Conservation (phyloP, 2,113 vertebrate genomes). For the Eclectus roratus region DNA sequence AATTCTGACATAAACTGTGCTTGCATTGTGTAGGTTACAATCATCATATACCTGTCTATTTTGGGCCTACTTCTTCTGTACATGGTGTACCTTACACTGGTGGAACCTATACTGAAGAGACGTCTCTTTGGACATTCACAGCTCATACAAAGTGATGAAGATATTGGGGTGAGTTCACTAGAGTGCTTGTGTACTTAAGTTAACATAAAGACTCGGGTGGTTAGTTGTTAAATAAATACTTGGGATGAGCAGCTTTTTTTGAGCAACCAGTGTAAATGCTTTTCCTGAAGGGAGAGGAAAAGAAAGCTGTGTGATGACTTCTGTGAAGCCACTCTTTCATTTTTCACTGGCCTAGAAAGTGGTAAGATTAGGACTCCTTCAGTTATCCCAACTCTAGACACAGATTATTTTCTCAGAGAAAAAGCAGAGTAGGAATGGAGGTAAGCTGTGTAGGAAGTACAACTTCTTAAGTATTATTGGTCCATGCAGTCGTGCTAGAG, state of each 20-base stretch:
- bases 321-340: background rate
- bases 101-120: slow-evolving; percentile 95
- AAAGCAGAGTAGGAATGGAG: background rate
- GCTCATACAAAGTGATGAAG: slow-evolving; percentile 94
- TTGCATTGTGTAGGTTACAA: slow-evolving; percentile 82
- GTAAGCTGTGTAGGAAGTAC: background rate
- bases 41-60: slow-evolving; percentile 96
- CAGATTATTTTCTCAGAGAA: background rate
- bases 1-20: slow-evolving; percentile 1
- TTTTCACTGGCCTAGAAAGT: background rate
- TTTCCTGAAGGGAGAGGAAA: background rate
- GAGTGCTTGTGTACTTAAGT: background rate
- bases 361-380: background rate
- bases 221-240: background rate
- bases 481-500: background rate
- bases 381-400: background rate
- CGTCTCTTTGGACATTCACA: slow-evolving; percentile 95
- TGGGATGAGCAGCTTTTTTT: background rate
- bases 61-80: slow-evolving; percentile 94
- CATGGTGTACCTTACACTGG: slow-evolving; percentile 95
- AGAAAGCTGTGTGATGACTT: background rate
- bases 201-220: background rate
- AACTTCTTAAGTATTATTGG: background rate
- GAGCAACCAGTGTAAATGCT: background rate
- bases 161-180: slow-evolving; percentile 86